phyloP scores from a whole-genome alignment of 2,888 invertebrate species.

The Pterostichus madidus region DNA sequence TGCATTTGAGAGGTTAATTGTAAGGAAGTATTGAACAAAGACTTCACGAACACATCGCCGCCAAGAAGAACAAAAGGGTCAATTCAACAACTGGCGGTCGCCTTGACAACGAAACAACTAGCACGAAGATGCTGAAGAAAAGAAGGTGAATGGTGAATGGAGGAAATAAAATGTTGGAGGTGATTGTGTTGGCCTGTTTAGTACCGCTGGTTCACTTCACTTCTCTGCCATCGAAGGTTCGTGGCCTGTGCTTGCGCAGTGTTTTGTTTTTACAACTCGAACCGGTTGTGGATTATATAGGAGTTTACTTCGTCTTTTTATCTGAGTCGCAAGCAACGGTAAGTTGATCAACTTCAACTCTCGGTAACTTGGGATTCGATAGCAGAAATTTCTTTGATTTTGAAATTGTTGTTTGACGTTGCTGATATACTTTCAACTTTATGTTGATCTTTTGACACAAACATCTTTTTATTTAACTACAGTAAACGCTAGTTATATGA shows the following conservation, averaged over 20 bases:
- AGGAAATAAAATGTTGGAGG: constrained; percentile 37
- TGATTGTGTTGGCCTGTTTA: constrained; percentile 33
- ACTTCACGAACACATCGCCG: neutral
- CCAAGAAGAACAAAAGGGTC: constrained; percentile 32
- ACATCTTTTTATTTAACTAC: too few species aligned
- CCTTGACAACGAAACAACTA: constrained; percentile 18
- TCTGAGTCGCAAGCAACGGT: constrained; percentile 33
- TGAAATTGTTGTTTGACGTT: constrained; percentile 21
- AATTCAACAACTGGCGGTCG: constrained; percentile 34
- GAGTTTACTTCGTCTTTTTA: constrained; percentile 44
- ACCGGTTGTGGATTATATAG: constrained; percentile 53
- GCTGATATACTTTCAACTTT: neutral
- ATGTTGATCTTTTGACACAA: too few species aligned
- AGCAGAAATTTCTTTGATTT: constrained; percentile 31
- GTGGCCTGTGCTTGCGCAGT: constrained; percentile 43
- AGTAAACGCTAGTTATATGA: too few species aligned
- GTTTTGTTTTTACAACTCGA: constrained; percentile 52
- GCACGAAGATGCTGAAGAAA: constrained; percentile 20
- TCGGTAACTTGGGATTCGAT: constrained; percentile 28
- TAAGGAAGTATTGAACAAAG: constrained; percentile 32
- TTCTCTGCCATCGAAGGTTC: constrained; percentile 14
- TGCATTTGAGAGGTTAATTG: constrained; percentile 34
- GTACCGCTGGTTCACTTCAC: constrained; percentile 35
- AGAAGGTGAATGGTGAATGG: constrained; percentile 27
- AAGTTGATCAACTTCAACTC: constrained; percentile 37